Evolutionary conservation across 2,113 vertebrate species (phyloP).

Genomic region (Pao palembangensis): DNA sequence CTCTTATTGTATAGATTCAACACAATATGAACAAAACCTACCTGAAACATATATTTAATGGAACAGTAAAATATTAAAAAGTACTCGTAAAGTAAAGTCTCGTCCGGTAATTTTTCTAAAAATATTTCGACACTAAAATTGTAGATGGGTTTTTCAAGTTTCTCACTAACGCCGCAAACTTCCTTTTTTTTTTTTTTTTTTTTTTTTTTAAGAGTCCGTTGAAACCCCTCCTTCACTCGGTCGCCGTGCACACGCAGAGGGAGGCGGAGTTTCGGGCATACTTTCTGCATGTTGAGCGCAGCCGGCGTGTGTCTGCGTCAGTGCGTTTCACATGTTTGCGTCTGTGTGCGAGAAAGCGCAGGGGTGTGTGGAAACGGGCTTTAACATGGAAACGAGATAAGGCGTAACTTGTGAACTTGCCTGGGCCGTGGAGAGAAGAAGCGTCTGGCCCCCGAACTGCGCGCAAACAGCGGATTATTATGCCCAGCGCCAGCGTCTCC

Average conservation of each 20-base stretch:
- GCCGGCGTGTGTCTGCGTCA: too few species aligned
- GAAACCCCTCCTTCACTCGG: slow-evolving; percentile 30
- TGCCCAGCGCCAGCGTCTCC: slow-evolving; percentile 64
- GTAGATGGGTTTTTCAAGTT: too few species aligned
- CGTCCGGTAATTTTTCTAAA: too few species aligned
- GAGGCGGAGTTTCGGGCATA: neutral
- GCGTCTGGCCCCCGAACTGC: neutral
- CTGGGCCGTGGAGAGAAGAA: neutral
- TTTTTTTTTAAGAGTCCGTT: slow-evolving; percentile 16
- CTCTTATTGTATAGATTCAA: too few species aligned
- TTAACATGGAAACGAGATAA: slow-evolving; percentile 40
- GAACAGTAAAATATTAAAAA: too few species aligned
- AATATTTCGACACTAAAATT: too few species aligned
- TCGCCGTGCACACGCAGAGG: neutral
- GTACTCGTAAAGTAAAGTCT: too few species aligned
- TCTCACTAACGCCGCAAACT: neutral
- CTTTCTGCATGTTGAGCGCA: too few species aligned
- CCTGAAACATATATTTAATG: too few species aligned
- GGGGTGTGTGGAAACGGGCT: neutral
- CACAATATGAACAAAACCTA: too few species aligned
- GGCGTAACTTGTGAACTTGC: slow-evolving; percentile 20
- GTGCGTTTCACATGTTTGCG: too few species aligned
- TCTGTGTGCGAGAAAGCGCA: neutral
- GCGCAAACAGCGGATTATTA: slow-evolving; percentile 26
- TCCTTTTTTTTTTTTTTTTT: too few species aligned